Conservation (phyloP, 2,888 invertebrate genomes). For the Sturmia bella region DNA sequence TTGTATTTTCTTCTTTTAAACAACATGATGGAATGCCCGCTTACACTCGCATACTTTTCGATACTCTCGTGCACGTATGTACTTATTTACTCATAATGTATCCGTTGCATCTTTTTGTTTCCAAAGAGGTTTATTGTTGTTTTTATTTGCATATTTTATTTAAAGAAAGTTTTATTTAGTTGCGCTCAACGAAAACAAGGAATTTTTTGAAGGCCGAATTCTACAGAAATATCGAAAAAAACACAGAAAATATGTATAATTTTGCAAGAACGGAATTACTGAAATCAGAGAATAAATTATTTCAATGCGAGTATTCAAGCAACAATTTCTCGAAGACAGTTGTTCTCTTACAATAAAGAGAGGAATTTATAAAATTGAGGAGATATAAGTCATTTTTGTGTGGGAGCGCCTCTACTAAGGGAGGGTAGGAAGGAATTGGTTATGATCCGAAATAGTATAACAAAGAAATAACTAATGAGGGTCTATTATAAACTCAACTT, state of each 20-base stretch:
- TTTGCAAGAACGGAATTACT: too few species aligned
- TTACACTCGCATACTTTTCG: slow-evolving; percentile 24
- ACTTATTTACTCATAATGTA: slow-evolving; percentile 29
- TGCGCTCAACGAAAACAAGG: neutral
- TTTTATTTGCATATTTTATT: neutral
- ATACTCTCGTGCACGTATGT: slow-evolving; percentile 31
- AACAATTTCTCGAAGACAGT: too few species aligned
- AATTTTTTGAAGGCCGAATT: slow-evolving; percentile 53
- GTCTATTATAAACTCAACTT: too few species aligned
- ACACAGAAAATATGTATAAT: neutral
- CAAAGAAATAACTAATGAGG: too few species aligned
- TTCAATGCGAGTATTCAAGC: too few species aligned
- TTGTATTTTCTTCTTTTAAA: slow-evolving; percentile 29
- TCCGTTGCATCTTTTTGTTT: slow-evolving; percentile 22
- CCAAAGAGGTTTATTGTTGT: neutral
- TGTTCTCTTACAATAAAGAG: too few species aligned
- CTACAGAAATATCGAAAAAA: neutral
- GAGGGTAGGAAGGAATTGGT: too few species aligned
- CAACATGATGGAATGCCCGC: slow-evolving; percentile 65
- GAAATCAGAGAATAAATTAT: too few species aligned
- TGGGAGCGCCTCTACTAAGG: too few species aligned
- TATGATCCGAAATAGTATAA: too few species aligned
- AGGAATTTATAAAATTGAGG: too few species aligned
- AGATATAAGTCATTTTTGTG: too few species aligned
- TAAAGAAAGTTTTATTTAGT: slow-evolving; percentile 32